Evolutionary conservation across 2,113 vertebrate genomes (phyloP), one percentile per base, ranked within the genome.

Genomic region (Origma solitaria): DNA sequence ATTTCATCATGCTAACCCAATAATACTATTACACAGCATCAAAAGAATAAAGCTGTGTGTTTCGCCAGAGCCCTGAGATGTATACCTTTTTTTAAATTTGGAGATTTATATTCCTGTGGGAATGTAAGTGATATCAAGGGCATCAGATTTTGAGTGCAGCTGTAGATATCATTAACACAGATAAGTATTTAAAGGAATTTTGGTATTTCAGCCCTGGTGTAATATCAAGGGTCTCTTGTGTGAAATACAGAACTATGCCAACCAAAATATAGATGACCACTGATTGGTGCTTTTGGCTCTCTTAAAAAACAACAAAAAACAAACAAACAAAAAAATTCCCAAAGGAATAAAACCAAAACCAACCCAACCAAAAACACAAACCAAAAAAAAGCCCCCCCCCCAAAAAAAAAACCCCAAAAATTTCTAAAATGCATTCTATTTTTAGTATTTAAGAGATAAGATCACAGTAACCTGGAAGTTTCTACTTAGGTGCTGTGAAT

Each of bases 51-150:
- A 86, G 31, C 30, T 65, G 14, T 49, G 20, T 82, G 16, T 84
- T 95, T 80, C 49, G 89, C 23, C n/a, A 49, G 38, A 79, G 38
- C 35, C 28, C 37, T 79, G 51, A 62, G 71, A 94, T 1, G 3
- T 89, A 58, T 75, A 49, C 33, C 9, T 75, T 85, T 89, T 89
- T 81, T 62, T 35, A 90, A 95, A 77, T 10, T 33, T 28, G 31
- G 42, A 88, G 61, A 81, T 91, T 94, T 92, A 35, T 90, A 61
- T 90, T 97, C 94, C 81, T 91, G 12, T 90, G 87, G 77, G 83
- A 95, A 93, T 49, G 47, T 51, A 79, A 91, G 33, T 27, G 65
- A 68, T 92, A 84, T 15, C 37, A 76, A 87, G 30, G 64, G 24
- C 66, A 92, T 44, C 51, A 81, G 69, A 35, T 91, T 94, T 71